Evolutionary conservation across 2,888 invertebrate genomes (phyloP), one percentile per base, ranked within the genome.

Genomic region (Isotomurus palustris): DNA sequence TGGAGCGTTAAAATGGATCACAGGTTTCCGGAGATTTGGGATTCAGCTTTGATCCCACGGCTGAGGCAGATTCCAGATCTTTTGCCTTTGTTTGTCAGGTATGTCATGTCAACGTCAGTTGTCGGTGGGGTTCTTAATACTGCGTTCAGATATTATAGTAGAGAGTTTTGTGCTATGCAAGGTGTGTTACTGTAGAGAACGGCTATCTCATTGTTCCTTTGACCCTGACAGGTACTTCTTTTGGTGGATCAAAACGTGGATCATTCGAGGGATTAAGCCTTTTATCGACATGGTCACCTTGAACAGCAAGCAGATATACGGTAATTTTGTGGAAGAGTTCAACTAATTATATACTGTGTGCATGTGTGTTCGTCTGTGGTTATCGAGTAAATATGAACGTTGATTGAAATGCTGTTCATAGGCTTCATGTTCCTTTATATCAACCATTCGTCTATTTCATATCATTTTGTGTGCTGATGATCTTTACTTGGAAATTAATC

Each of bases 261-360:
- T 84, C 67, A 80, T 82, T 72, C 83, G 84, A 66, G 82, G 82
- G 71, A 79, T 80, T 41, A 84, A 86, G 14, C 81, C 88, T 54
- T 91, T 92, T 85, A 90, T 92, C 76, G 88, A 85, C 74, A 73
- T 88, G 47, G 79, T 83, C 67, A 78, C 83, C 75, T 77, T 84
- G 70, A 81, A 81, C 68, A 86, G 87, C 50, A 85, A 87, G 75
- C 86, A 87, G 74, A 91, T 91, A 74, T 92, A 91, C 79, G 91
- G 91, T 84, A 78, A 76, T 19, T 14, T 38, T 35, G 51, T 38
- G 6, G 17, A 51, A 36, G 14, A 10, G 4, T 19, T 17, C 19
- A 22, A 29, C 19, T 40, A 43, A 19, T n/a, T n/a, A n/a, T n/a
- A n/a, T n/a, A n/a, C n/a, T n/a, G n/a, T n/a, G n/a, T n/a, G n/a